phyloP scores from a whole-genome alignment of 92 coral and sea anemone genomes.

The Bergia sp. region DNA sequence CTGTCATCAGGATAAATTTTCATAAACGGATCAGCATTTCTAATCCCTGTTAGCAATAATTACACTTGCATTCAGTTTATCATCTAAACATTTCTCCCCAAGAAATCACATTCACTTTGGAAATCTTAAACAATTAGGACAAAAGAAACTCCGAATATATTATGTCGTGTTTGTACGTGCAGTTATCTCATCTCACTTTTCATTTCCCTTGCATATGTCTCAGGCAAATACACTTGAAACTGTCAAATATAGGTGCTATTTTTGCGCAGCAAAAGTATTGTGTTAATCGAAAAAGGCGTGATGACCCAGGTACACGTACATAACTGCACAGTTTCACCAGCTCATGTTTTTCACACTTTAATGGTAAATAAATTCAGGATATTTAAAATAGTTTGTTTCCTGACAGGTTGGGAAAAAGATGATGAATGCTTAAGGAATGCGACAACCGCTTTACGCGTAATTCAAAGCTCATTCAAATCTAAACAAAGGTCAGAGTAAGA shows the following conservation, averaged over 20 bases:
- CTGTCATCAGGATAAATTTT: conserved; percentile 70
- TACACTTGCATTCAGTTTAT: conserved; percentile 51
- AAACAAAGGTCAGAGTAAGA: conserved; percentile 23
- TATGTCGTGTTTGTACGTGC: conserved; percentile 21
- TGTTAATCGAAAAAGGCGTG: conserved; percentile 32
- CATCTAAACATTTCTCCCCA: conserved; percentile 30
- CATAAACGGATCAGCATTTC: conserved; percentile 68
- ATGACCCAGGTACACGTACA: background rate
- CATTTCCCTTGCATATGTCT: conserved; percentile 4
- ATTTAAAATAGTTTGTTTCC: conserved; percentile 18
- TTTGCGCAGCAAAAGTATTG: conserved; percentile 18
- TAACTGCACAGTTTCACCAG: conserved; percentile 5
- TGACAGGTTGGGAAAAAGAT: conserved; percentile 15
- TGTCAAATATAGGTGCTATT: conserved; percentile 30
- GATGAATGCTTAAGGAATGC: conserved; percentile 21
- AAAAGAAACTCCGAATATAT: background rate
- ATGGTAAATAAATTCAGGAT: conserved; percentile 29
- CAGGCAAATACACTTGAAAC: conserved; percentile 12
- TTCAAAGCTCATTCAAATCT: background rate
- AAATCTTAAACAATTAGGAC: background rate
- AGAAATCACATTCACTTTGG: conserved; percentile 25
- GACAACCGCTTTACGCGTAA: conserved; percentile 21
- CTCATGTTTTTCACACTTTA: conserved; percentile 42
- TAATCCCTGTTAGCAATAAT: conserved; percentile 65
- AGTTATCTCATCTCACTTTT: conserved; percentile 34